Conservation (phyloP, 1,140 invertebrate species). For the Babylonia areolata region DNA sequence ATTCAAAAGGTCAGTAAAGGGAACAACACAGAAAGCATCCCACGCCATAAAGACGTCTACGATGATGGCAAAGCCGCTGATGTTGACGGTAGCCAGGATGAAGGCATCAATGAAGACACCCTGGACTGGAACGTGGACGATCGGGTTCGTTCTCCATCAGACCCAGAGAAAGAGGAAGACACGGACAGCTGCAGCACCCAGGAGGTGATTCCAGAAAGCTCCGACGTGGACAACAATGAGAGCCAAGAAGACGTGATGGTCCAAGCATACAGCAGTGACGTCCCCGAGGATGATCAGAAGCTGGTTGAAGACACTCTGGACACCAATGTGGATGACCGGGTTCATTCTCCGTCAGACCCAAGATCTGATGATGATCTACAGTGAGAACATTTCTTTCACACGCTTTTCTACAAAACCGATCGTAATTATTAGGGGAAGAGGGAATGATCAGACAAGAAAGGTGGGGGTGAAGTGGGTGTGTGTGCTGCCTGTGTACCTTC, state of each 20-base stretch:
- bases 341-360: background rate
- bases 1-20: background rate
- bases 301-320: background rate
- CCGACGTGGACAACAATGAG: background rate
- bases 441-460: too few species aligned
- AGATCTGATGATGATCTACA: background rate
- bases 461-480: too few species aligned
- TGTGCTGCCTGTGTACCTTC: too few species aligned
- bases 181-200: background rate
- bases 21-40: too few species aligned
- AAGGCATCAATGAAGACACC: constrained; percentile 27
- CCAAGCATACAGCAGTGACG: background rate
- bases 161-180: background rate
- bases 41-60: background rate
- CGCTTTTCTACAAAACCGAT: too few species aligned
- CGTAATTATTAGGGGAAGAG: too few species aligned
- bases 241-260: background rate
- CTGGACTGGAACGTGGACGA: constrained; percentile 32
- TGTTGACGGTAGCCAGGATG: background rate
- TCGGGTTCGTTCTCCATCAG: constrained; percentile 21
- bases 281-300: background rate
- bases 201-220: background rate
- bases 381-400: too few species aligned
- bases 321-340: background rate
- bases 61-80: background rate